Evolutionary conservation across 2,888 invertebrate genomes (phyloP), one percentile per base, ranked within the genome.

Genomic region (Drosophila acutilabella): DNA sequence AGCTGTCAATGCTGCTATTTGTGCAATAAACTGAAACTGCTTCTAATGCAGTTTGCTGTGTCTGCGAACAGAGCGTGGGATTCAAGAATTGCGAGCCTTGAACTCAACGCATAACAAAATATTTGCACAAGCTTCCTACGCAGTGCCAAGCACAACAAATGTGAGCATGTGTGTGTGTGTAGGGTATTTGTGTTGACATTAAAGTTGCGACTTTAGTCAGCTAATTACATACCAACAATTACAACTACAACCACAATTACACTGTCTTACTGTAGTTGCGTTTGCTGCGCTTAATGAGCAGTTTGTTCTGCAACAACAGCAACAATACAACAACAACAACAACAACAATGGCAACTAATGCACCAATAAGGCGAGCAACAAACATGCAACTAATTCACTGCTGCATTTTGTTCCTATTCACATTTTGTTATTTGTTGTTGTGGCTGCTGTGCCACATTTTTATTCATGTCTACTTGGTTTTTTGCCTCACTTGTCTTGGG

Each of bases 271-370:
- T 71, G 87, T 81, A 84, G 76, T 78, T 78, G 76, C 78, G 70
- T 69, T 74, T 75, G 80, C 84, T 84, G 85, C 70, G 85, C 81
- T 71, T 87, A 83, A 83, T 87, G 83, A 87, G 83, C 69, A 81
- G 87, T 84, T 87, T 85, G 82, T 88, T 84, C 82, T 87, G 85
- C 80, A 82, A 82, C 78, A 80, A 73, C 64, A 66, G 42, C 73
- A 68, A 26, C 54, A 48, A 61, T 51, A 48, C 47, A 41, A 47
- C 54, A 47, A 13, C 48, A 47, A 3, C 52, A 20, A 2, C 52
- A 42, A 13, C 71, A 56, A 45, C 58, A 36, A 48, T 30, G 18
- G 40, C 52, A 58, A 47, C 30, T 30, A 30, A 30, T 30, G 30
- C 60, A 66, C 64, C 80, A 71, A 74, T 70, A 73, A 56, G 58